A percentile compares a stretch with the other conserved stretches of the same genome.
Conservation (phyloP, 2,797 vertebrate species). For the Uromys caudimaculatus region DNA sequence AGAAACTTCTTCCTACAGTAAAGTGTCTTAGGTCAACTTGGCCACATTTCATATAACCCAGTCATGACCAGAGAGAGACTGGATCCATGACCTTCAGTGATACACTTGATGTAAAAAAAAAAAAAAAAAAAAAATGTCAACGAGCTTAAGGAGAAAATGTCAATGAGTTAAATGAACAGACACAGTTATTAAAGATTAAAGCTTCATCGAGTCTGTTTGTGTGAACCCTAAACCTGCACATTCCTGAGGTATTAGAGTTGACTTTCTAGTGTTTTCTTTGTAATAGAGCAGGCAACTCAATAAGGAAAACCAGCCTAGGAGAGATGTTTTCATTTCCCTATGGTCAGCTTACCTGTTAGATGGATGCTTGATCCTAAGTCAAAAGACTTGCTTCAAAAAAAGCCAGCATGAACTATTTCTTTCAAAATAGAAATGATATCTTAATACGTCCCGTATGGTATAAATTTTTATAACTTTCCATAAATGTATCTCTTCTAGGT, state of each 20-base stretch:
- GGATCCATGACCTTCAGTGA: constrained; percentile 26
- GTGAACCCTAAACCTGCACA: neutral
- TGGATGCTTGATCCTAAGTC: neutral
- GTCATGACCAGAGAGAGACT: constrained; percentile 33
- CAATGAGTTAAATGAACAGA: constrained; percentile 59
- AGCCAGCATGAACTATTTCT: neutral
- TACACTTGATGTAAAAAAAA: neutral
- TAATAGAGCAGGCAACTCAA: neutral
- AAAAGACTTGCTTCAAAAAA: constrained; percentile 48
- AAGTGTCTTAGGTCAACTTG: constrained; percentile 28
- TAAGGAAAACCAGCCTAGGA: neutral
- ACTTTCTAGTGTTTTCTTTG: constrained; percentile 18
- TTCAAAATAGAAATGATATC: neutral
- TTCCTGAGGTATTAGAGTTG: neutral
- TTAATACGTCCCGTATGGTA: neutral
- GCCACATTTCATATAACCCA: constrained; percentile 13
- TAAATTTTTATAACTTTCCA: constrained; percentile 25
- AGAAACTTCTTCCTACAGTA: constrained; percentile 40
- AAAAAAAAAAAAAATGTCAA: neutral
- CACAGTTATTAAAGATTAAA: constrained; percentile 56
- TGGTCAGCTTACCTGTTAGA: neutral
- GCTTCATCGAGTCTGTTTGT: constrained; percentile 2
- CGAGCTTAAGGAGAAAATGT: constrained; percentile 60
- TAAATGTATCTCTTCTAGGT: neutral
- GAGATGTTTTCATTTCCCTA: neutral